Percentiles rank a stretch among this genome's conserved stretches.
Evolutionary conservation across 1,140 invertebrate species (phyloP).

Genomic region (Theocolax elegans): DNA sequence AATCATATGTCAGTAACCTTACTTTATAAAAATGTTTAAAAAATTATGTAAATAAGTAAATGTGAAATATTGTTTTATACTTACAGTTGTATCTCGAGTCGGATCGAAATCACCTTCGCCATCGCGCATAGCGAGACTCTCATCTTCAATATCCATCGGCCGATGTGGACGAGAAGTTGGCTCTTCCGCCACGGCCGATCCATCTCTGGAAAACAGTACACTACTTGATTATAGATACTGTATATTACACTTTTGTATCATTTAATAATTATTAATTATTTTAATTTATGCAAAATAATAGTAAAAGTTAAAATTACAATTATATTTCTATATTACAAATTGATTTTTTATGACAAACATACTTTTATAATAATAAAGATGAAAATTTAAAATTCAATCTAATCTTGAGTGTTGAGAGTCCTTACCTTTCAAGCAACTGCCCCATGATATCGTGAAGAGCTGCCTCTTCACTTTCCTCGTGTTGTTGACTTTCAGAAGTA

Average conservation of each 20-base stretch:
- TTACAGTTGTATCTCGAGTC: conserved; percentile 64
- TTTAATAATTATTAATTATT: no score
- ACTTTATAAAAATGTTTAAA: conserved; percentile 28
- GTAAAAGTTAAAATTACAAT: no score
- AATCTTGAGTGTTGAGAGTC: conserved; percentile 18
- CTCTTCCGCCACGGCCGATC: conserved; percentile 61
- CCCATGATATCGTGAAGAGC: conserved; percentile 78
- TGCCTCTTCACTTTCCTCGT: conserved; percentile 68
- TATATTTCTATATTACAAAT: no score
- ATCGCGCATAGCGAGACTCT: conserved; percentile 60
- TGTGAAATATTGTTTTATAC: conserved; percentile 32
- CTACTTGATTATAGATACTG: conserved; percentile 66
- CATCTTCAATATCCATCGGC: conserved; percentile 67
- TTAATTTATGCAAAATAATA: no score
- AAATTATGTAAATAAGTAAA: conserved; percentile 21
- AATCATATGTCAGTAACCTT: not conserved
- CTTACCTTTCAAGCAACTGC: conserved; percentile 73
- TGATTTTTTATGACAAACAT: no score
- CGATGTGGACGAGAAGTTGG: conserved; percentile 60
- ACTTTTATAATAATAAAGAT: no score
- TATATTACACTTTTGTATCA: conserved; percentile 31
- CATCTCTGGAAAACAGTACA: conserved; percentile 65
- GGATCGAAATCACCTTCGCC: conserved; percentile 63
- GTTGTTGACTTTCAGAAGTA: conserved; percentile 67
- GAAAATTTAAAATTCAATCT: no score